Percentiles rank a stretch among this genome's conserved stretches.
Conservation (phyloP, 1,140 invertebrate genomes). For the Hyphantria cunea region DNA sequence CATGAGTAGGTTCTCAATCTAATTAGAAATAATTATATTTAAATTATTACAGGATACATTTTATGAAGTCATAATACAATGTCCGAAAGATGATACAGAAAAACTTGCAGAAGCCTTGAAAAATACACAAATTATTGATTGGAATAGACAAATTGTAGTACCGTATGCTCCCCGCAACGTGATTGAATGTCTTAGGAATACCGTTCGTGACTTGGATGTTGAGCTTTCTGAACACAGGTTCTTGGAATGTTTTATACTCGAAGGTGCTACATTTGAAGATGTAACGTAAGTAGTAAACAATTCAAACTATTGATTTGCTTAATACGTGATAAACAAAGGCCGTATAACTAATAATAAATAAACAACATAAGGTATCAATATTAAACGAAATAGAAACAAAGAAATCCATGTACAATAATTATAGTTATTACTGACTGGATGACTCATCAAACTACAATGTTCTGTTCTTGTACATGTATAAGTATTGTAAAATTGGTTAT, state of each 20-base stretch:
- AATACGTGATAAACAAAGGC: no score
- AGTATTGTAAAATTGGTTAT: no score
- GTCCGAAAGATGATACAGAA: slow-evolving; percentile 22
- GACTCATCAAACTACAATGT: no score
- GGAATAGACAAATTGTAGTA: slow-evolving; percentile 21
- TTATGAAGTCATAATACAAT: slow-evolving; percentile 30
- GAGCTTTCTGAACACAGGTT: slow-evolving; percentile 9
- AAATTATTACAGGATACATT: slow-evolving; percentile 10
- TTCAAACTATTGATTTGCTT: no score
- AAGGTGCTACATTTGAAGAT: slow-evolving; percentile 19
- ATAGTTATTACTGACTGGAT: no score
- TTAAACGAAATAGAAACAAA: no score
- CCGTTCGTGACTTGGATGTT: slow-evolving; percentile 12
- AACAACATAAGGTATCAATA: no score
- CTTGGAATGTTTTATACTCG: slow-evolving; percentile 20
- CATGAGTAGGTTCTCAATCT: neutral
- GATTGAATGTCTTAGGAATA: slow-evolving; percentile 19
- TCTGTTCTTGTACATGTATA: no score
- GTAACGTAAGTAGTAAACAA: slow-evolving; percentile 23
- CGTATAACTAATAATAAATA: no score
- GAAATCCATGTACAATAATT: no score
- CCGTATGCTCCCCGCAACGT: slow-evolving; percentile 30
- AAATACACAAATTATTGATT: slow-evolving; percentile 36
- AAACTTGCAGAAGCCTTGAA: slow-evolving; percentile 29
- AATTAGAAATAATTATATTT: neutral